Evolutionary conservation across 2,797 vertebrate genomes (phyloP).

Genomic region (Enteromius paludinosus): DNA sequence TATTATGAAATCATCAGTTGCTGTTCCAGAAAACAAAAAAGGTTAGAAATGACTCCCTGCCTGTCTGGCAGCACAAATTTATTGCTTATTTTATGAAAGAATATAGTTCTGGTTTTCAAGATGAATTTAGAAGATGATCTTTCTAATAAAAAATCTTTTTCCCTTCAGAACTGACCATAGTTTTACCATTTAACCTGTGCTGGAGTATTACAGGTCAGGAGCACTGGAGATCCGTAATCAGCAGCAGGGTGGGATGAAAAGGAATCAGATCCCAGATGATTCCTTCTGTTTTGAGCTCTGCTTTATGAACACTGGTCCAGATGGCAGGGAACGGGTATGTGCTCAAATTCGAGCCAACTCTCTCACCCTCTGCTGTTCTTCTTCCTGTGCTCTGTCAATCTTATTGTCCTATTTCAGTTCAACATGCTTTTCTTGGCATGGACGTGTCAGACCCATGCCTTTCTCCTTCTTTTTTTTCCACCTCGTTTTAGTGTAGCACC

Average conservation of each 20-base stretch:
- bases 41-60: too few relatives aligned
- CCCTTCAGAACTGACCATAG: not conserved
- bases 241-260: constrained; percentile 9
- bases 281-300: constrained; percentile 22
- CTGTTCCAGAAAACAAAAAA: not conserved
- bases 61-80: not conserved
- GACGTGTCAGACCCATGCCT: not conserved
- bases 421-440: constrained; percentile 76
- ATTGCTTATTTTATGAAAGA: not conserved
- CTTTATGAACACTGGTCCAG: not conserved
- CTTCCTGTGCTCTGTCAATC: constrained; percentile 45
- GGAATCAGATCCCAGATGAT: constrained; percentile 14
- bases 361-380: constrained; percentile 39
- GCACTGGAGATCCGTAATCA: not conserved
- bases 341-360: constrained; percentile 25
- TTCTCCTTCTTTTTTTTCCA: constrained; percentile 56
- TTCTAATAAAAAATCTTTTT: not conserved
- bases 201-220: constrained; percentile 27
- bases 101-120: not conserved
- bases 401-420: constrained; percentile 76
- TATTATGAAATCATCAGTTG: not conserved
- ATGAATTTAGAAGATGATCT: not conserved
- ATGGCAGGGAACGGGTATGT: constrained; percentile 29
- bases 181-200: constrained; percentile 17
- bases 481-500: constrained; percentile 47